Conservation (phyloP, 2,113 vertebrate genomes). For the Carassius carassius region DNA sequence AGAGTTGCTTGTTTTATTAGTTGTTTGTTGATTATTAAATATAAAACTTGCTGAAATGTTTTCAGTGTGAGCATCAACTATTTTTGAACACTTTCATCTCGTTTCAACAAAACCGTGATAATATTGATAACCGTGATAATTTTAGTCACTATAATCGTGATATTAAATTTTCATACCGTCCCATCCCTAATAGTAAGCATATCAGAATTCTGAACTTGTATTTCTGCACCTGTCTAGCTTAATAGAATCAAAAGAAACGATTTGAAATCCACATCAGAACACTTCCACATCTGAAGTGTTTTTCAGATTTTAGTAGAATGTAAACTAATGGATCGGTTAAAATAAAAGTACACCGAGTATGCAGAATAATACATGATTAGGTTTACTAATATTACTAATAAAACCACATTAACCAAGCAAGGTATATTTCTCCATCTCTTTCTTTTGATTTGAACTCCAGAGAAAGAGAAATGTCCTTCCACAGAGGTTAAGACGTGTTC, state of each 20-base stretch:
- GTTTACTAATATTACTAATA: neutral
- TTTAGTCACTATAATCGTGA: too few species aligned
- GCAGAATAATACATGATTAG: slow-evolving; percentile 22
- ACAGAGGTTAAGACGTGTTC: slow-evolving; percentile 8
- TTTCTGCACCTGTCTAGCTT: slow-evolving; percentile 7
- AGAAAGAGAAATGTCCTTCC: slow-evolving; percentile 8
- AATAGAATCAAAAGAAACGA: slow-evolving; percentile 11
- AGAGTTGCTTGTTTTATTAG: too few species aligned
- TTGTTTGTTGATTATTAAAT: too few species aligned
- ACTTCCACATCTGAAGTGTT: slow-evolving; percentile 4
- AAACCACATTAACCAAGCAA: neutral
- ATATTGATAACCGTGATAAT: too few species aligned
- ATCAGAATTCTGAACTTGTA: neutral
- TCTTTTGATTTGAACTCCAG: slow-evolving; percentile 13
- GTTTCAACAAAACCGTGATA: too few species aligned
- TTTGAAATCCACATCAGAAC: neutral
- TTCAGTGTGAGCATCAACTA: too few species aligned
- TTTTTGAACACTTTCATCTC: too few species aligned
- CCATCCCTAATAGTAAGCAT: slow-evolving; percentile 60
- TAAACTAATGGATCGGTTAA: slow-evolving; percentile 26
- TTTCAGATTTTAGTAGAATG: neutral
- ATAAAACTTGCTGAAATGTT: too few species aligned
- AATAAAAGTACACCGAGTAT: slow-evolving; percentile 37
- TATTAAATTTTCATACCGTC: too few species aligned
- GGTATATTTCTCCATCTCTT: neutral